phyloP scores from a whole-genome alignment of 2,888 invertebrate species.

The Alviniconcha strummeri region DNA sequence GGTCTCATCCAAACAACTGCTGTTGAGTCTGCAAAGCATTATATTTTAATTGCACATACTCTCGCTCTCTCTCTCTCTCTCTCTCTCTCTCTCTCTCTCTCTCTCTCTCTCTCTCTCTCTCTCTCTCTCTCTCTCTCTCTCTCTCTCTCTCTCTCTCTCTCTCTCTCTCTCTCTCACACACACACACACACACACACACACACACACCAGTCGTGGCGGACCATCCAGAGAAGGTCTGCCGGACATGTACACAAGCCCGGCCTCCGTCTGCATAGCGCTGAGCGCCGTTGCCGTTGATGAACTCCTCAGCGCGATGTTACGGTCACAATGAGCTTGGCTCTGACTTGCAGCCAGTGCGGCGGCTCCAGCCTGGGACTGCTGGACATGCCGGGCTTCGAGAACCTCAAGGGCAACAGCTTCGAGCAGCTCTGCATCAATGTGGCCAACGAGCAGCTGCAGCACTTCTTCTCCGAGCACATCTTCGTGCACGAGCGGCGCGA shows the following conservation, averaged over 20 bases:
- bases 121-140: slow-evolving; percentile 8
- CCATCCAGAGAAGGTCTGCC: no score
- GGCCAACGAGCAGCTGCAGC: slow-evolving; percentile 55
- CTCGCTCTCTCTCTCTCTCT: no score
- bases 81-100: neutral
- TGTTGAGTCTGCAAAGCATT: no score
- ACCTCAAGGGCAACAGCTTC: slow-evolving; percentile 53
- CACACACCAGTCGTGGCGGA: neutral
- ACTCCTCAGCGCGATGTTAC: no score
- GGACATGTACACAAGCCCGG: no score
- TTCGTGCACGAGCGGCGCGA: slow-evolving; percentile 43
- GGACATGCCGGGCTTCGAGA: slow-evolving; percentile 65
- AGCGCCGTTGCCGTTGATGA: no score
- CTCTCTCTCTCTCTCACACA: slow-evolving; percentile 17
- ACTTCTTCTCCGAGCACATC: slow-evolving; percentile 42
- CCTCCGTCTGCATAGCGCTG: no score
- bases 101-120: slow-evolving; percentile 7
- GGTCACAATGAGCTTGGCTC: no score
- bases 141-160: slow-evolving; percentile 7
- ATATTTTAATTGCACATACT: no score
- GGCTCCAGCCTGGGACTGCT: slow-evolving; percentile 39
- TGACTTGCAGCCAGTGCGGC: neutral
- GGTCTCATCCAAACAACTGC: no score
- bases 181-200: neutral
- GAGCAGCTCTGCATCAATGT: slow-evolving; percentile 62